Evolutionary conservation across 2,888 invertebrate species (phyloP).

Genomic region (Pogonocherus hispidulus): DNA sequence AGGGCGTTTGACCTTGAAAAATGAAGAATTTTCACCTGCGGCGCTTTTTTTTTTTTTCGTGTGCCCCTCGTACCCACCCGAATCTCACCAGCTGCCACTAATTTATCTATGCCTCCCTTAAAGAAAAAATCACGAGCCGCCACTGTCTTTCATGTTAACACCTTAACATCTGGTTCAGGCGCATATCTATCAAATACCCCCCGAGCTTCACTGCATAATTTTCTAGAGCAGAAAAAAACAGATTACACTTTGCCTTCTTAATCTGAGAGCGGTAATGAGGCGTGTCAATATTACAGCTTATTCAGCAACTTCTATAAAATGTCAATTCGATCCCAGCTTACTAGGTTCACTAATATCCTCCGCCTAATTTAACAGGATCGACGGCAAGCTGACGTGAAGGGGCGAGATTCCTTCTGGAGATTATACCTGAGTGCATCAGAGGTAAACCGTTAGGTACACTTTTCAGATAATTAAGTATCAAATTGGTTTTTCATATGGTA

Average conservation of each 20-base stretch:
- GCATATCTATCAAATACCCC: too few species aligned
- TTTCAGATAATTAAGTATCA: not conserved
- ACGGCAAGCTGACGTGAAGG: not conserved
- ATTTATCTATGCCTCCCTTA: too few species aligned
- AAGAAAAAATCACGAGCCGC: too few species aligned
- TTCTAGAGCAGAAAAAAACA: slow-evolving; percentile 1
- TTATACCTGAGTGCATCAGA: not conserved
- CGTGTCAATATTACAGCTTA: slow-evolving; percentile 32
- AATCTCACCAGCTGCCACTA: too few species aligned
- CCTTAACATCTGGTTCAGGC: too few species aligned
- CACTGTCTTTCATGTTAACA: too few species aligned
- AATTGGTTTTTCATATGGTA: too few species aligned
- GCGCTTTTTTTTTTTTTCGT: too few species aligned
- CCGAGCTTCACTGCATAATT: too few species aligned
- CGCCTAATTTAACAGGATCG: slow-evolving; percentile 26
- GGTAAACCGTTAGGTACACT: not conserved
- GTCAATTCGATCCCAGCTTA: slow-evolving; percentile 31
- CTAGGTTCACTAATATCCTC: slow-evolving; percentile 18
- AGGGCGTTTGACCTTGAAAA: too few species aligned
- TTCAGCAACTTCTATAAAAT: slow-evolving; percentile 24
- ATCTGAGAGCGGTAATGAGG: slow-evolving; percentile 19
- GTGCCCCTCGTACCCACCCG: too few species aligned
- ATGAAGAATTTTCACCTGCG: too few species aligned
- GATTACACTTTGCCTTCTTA: slow-evolving; percentile 6
- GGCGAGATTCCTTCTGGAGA: not conserved